Evolutionary conservation across 2,113 vertebrate species (phyloP), one percentile per base, ranked within the genome.

Genomic region (Microcebus tavaratra): DNA sequence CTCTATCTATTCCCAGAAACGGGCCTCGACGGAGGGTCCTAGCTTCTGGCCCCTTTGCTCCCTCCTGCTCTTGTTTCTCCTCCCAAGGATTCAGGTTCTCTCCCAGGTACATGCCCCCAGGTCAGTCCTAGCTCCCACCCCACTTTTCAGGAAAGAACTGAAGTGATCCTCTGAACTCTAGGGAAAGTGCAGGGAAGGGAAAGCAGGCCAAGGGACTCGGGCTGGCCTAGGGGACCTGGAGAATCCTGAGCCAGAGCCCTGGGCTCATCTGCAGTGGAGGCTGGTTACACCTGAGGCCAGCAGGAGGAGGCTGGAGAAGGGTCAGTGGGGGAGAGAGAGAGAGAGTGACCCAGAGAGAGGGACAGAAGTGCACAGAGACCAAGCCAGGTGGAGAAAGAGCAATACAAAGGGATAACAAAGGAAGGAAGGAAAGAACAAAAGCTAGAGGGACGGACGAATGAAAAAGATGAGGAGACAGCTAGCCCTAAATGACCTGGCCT

Each of bases 241-340:
- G 42, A 31, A 23, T 34, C n/a, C 31, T 5, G 45, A 86, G 45
- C 42, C 36, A 80, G 55, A 67, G 36, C 9, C 27, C 5, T 8
- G 63, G 34, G 17, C 15, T 34, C 0, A 0, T 34, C 34, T 3
- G 1, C 27, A 55, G 18, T 1, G 10, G 39, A 72, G 70, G 48
- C 36, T 25, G 14, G 48, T 42, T 17, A 55, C 50, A 20, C 70
- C 70, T 13, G 17, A 29, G n/a, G 88, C 53, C 21, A 21, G 39
- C 21, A 21, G 39, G 17, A 13, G n/a, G 57, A 13, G 27, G 29
- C n/a, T 59, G 27, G 65, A 73, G 67, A 78, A 65, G 55, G 36
- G 48, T 48, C 13, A 14, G 23, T 7, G 6, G 55, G 25, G 20
- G 53, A 42, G 9, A 21, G 17, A 84, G 9, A 84, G 9, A 84